Evolutionary conservation across 2,888 invertebrate genomes (phyloP).

Genomic region (Meandrusa payeni): DNA sequence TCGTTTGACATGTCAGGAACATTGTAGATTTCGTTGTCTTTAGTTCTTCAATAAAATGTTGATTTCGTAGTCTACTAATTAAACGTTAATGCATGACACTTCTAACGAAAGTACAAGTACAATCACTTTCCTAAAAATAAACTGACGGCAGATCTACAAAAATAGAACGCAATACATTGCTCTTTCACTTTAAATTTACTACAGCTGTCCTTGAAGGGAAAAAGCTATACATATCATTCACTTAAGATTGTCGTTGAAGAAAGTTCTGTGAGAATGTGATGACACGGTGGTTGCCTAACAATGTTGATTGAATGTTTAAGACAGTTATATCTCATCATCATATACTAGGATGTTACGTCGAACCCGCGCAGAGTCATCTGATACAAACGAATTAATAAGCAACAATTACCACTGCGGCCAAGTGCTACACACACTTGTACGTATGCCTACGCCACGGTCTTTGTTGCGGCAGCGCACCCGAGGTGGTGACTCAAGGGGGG

Average conservation of each 20-base stretch:
- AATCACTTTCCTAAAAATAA: too few species aligned
- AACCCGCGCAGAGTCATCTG: background rate
- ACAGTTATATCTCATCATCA: background rate
- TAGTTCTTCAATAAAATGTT: too few species aligned
- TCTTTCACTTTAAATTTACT: constrained; percentile 1
- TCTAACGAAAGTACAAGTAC: too few species aligned
- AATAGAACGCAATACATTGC: background rate
- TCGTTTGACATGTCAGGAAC: too few species aligned
- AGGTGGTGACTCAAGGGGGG: constrained; percentile 64
- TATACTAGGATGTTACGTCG: background rate
- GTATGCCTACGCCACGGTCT: constrained; percentile 23
- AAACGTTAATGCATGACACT: too few species aligned
- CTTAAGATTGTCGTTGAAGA: background rate
- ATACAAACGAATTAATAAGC: constrained; percentile 7
- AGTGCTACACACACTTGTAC: constrained; percentile 19
- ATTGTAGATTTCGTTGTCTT: too few species aligned
- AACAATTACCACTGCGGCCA: constrained; percentile 19
- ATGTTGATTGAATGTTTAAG: too few species aligned
- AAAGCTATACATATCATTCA: background rate
- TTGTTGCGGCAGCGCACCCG: constrained; percentile 56
- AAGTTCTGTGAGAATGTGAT: too few species aligned
- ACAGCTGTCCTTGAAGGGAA: background rate
- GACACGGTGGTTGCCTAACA: too few species aligned
- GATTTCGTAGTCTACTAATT: too few species aligned
- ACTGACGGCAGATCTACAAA: background rate